Percentiles rank a stretch among this genome's conserved stretches.
These are phyloP conservation scores for Myiozetetes cayanensis DNA, from an alignment of 2,113 vertebrate species.

Conservation along the genomic window DNA sequence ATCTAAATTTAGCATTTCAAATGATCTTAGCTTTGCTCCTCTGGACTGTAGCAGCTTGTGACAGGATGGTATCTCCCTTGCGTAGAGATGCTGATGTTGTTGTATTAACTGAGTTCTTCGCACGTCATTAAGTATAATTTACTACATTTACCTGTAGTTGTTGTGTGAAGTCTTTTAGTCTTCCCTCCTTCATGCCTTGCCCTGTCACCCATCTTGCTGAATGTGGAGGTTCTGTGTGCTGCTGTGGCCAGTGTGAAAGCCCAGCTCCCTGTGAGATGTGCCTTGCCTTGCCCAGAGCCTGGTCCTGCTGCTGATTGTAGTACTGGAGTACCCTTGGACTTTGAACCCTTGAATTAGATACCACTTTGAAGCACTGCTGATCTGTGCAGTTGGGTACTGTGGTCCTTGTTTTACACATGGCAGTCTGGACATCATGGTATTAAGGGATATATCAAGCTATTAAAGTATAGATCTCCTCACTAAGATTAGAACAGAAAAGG, in stretches of 20 bases:
- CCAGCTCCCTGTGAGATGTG: not conserved
- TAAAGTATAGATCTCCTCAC: not conserved
- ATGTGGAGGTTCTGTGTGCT: not conserved
- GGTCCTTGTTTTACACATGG: not conserved
- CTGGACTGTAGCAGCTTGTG: not conserved
- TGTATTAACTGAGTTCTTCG: not conserved
- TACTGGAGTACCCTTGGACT: not conserved
- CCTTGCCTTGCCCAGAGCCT: not conserved
- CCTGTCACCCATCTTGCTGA: accelerated
- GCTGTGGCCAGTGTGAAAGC: not conserved
- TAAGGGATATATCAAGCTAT: not conserved
- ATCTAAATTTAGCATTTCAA: not conserved
- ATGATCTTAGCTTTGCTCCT: not conserved
- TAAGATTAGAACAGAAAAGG: not conserved
- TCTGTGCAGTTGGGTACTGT: not conserved
- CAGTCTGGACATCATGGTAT: not conserved
- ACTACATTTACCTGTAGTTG: not conserved
- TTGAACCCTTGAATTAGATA: not conserved
- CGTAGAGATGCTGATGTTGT: not conserved
- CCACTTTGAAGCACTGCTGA: not conserved
- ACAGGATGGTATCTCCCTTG: not conserved
- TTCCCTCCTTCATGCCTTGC: accelerated
- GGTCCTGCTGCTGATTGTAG: not conserved
- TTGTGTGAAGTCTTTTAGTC: not conserved
- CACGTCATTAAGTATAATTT: not conserved